Evolutionary conservation across 2,797 vertebrate genomes (phyloP).

Genomic region (Crenichthys baileyi): DNA sequence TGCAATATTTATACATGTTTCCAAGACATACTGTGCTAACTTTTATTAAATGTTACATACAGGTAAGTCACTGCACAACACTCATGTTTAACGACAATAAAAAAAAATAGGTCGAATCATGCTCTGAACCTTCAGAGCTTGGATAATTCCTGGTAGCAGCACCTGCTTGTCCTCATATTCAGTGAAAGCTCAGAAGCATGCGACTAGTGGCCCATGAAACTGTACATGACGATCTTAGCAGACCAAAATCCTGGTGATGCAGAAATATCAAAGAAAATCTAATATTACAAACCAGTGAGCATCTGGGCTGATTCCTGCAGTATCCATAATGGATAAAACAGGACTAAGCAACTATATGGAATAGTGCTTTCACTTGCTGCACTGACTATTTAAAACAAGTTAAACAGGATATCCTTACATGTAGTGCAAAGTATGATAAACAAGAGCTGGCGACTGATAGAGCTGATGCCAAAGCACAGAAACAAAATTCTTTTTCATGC

Average conservation of each 20-base stretch:
- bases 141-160: constrained; percentile 60
- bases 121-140: constrained; percentile 36
- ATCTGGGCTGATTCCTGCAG: constrained; percentile 44
- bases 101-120: constrained; percentile 40
- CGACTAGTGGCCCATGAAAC: constrained; percentile 57
- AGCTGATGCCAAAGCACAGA: constrained; percentile 1
- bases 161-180: constrained; percentile 63
- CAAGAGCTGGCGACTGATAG: constrained; percentile 11
- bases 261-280: constrained; percentile 57
- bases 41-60: constrained; percentile 56
- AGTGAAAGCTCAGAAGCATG: constrained; percentile 54
- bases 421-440: constrained; percentile 26
- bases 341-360: constrained; percentile 31
- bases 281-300: constrained; percentile 58
- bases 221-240: constrained; percentile 62
- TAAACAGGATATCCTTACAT: constrained; percentile 40
- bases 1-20: constrained; percentile 41
- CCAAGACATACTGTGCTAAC: constrained; percentile 29
- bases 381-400: constrained; percentile 24
- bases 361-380: constrained; percentile 31
- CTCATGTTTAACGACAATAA: constrained; percentile 43
- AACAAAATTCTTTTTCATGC: background rate
- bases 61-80: constrained; percentile 28
- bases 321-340: constrained; percentile 62
- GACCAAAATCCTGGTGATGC: constrained; percentile 38